phyloP scores from a whole-genome alignment of 2,888 invertebrate genomes.

The Phragmatobia fuliginosa region DNA sequence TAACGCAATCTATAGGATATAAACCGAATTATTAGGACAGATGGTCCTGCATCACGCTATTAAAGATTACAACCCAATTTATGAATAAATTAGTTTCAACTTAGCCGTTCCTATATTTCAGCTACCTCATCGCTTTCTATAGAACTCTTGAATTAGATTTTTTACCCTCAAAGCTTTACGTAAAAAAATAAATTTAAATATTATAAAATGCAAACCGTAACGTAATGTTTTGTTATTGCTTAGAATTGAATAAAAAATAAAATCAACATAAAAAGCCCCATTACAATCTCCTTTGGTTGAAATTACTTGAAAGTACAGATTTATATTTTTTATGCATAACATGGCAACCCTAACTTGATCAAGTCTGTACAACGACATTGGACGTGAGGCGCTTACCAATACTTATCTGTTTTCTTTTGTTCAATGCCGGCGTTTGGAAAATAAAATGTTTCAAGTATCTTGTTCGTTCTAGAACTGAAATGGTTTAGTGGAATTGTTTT shows the following conservation, averaged over 20 bases:
- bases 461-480: neutral
- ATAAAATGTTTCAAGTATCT: conserved; percentile 29
- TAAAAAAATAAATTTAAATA: neutral
- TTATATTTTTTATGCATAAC: neutral
- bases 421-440: conserved; percentile 26
- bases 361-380: conserved; percentile 34
- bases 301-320: neutral
- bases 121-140: neutral
- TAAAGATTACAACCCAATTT: neutral
- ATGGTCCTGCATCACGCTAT: neutral
- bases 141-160: neutral
- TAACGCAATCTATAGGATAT: neutral
- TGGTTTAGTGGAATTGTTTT: neutral
- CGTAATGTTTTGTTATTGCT: no score
- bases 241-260: no score
- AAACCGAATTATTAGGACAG: neutral
- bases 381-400: conserved; percentile 45
- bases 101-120: neutral
- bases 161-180: neutral
- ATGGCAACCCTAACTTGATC: neutral
- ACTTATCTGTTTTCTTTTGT: conserved; percentile 38
- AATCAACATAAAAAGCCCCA: neutral
- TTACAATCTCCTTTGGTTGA: neutral
- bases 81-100: neutral
- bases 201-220: neutral